Conservation (phyloP, 1,140 invertebrate genomes). For the Zaprionus gabonicus region DNA sequence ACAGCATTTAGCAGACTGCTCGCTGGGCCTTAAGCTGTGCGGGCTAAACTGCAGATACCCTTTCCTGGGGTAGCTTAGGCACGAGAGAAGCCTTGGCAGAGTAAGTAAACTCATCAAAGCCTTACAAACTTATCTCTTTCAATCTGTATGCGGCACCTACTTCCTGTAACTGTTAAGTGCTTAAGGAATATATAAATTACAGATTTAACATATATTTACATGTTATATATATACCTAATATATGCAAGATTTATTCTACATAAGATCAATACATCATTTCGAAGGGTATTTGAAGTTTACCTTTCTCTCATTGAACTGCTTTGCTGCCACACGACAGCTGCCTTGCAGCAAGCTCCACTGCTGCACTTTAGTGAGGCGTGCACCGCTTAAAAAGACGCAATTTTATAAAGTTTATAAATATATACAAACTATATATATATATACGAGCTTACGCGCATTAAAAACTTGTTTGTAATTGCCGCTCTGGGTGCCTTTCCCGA, state of each 20-base stretch:
- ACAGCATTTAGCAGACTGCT: constrained; percentile 21
- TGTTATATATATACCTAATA: no score
- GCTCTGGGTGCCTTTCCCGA: constrained; percentile 17
- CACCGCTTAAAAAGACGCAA: constrained; percentile 66
- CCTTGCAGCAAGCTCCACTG: constrained; percentile 19
- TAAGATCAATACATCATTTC: not conserved
- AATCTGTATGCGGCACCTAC: no score
- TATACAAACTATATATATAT: not conserved
- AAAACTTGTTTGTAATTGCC: constrained; percentile 48
- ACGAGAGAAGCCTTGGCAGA: not conserved
- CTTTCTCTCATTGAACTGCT: not conserved
- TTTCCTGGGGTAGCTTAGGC: not conserved
- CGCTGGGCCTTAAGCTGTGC: constrained; percentile 33
- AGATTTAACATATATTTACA: no score
- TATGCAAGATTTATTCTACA: no score
- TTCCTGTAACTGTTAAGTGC: no score
- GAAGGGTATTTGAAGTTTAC: not conserved
- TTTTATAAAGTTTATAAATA: constrained; percentile 63
- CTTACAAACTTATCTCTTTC: no score
- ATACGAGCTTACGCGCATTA: not conserved
- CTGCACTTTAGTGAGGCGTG: constrained; percentile 54
- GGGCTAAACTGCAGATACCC: not conserved
- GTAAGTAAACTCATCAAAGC: not conserved
- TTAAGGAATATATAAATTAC: no score
- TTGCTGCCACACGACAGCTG: constrained; percentile 10